Base-by-base conservation (phyloP, 2,888 invertebrate genomes). In the Odontothrips loti region DNA sequence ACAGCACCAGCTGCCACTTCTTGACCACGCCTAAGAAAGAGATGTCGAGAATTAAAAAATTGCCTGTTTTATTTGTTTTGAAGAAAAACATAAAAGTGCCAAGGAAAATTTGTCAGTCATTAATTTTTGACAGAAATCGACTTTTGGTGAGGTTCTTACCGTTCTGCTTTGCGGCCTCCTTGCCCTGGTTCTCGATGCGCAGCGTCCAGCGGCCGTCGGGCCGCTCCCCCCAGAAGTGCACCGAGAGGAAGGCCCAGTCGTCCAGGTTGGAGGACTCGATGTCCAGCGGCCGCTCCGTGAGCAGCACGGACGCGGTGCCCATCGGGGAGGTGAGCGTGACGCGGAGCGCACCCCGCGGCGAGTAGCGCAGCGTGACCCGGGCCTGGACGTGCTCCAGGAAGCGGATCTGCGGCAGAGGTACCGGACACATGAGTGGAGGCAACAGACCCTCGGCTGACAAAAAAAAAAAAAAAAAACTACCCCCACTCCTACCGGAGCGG, bases 321-420 rank as follows among this genome's bases (percentile, higher is more conserved):
- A 87, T 86, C 3, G 90, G 90, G 4, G 90, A 88, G 3, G 87
- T 87, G 27, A 89, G 85, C 34, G 87, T 86, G 82, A 91, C 87
- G 81, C 89, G 87, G 8, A 91, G 86, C 85, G 90, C 90, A 29
- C 91, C 91, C 51, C 91, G 86, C 11, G 90, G 89, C 82, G 87
- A 87, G 85, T 88, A 90, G 17, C 86, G 85, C 23, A 90, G 84
- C 1, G 88, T 88, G 10, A 91, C 87, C 82, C 88, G 87, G 63
- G 90, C 89, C 85, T 91, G 91, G 15, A 92, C 91, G 85, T 91
- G 91, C 84, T 91, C 91, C 83, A 91, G 86, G 85, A 88, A 90
- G 23, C 88, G 87, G 68, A 75, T 75, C 68, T 75, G 68, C 68
- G 27, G 11, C n/a, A 23, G 23, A 23, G 23, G 68, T 0, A n/a